These are phyloP conservation scores for Nebria brevicollis DNA, from an alignment of 2,888 invertebrate species.

Conservation along the genomic window DNA sequence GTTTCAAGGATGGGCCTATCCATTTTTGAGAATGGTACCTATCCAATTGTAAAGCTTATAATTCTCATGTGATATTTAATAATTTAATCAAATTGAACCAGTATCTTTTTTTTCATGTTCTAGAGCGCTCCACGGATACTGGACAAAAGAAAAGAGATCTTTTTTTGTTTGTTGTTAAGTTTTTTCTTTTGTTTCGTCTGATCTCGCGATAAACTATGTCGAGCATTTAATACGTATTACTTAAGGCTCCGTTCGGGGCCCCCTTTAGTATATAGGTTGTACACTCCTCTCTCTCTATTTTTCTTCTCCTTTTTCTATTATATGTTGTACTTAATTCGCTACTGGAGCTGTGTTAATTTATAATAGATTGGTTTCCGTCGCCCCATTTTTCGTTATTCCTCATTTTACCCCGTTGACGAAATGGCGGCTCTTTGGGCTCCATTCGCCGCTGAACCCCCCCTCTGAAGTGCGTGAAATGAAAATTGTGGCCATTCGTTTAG, in stretches of 20 bases:
- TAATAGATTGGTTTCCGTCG: background rate
- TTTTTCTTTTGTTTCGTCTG: background rate
- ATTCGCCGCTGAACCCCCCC: background rate
- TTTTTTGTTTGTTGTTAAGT: background rate
- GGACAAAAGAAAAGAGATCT: background rate
- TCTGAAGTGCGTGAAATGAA: background rate
- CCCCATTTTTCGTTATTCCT: background rate
- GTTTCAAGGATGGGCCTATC: background rate
- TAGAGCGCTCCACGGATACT: background rate
- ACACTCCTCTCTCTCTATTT: no score
- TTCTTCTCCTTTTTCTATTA: no score
- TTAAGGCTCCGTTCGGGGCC: background rate
- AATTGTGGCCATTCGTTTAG: background rate
- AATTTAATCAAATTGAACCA: background rate
- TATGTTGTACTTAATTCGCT: conserved; percentile 6
- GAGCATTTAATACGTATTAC: conserved; percentile 1
- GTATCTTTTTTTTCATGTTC: background rate
- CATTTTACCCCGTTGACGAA: background rate
- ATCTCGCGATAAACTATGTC: background rate
- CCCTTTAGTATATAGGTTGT: background rate
- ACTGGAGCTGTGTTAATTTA: conserved; percentile 10
- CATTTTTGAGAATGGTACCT: background rate
- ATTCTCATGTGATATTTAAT: conserved; percentile 1
- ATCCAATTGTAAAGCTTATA: background rate
- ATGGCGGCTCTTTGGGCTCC: background rate